Conservation (phyloP, 2,113 vertebrate genomes). For the Hyaena hyaena region DNA sequence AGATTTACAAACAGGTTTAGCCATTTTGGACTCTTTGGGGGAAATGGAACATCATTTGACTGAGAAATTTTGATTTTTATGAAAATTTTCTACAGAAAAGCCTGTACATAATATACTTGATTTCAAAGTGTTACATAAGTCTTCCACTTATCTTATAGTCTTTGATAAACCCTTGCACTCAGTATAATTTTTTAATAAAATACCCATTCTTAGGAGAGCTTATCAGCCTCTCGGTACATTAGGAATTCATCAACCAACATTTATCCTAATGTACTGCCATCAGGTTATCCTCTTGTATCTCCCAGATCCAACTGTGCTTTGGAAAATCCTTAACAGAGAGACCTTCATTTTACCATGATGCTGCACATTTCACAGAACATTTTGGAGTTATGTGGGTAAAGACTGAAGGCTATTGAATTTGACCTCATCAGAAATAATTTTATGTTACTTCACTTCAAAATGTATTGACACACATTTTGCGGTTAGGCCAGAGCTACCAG, state of each 20-base stretch:
- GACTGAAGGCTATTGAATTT: conserved; percentile 29
- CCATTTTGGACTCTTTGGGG: not conserved
- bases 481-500: conserved; percentile 85
- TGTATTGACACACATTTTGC: conserved; percentile 87
- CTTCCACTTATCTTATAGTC: conserved; percentile 90
- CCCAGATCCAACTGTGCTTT: conserved; percentile 92
- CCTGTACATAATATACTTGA: conserved; percentile 85
- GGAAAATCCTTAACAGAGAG: conserved; percentile 86
- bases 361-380: conserved; percentile 26
- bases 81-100: not conserved
- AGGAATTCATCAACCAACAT: conserved; percentile 92
- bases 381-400: conserved; percentile 42
- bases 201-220: conserved; percentile 90
- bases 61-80: not conserved
- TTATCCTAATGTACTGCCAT: conserved; percentile 94
- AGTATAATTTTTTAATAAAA: conserved; percentile 90
- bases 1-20: not conserved
- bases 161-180: conserved; percentile 95
- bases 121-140: conserved; percentile 92
- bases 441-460: conserved; percentile 91
- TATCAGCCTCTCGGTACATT: conserved; percentile 95
- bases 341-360: conserved; percentile 7
- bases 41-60: not conserved
- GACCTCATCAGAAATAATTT: conserved; percentile 63
- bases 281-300: conserved; percentile 92